Evolutionary conservation across 2,888 invertebrate species (phyloP).

Genomic region (Argyresthia goedartella): DNA sequence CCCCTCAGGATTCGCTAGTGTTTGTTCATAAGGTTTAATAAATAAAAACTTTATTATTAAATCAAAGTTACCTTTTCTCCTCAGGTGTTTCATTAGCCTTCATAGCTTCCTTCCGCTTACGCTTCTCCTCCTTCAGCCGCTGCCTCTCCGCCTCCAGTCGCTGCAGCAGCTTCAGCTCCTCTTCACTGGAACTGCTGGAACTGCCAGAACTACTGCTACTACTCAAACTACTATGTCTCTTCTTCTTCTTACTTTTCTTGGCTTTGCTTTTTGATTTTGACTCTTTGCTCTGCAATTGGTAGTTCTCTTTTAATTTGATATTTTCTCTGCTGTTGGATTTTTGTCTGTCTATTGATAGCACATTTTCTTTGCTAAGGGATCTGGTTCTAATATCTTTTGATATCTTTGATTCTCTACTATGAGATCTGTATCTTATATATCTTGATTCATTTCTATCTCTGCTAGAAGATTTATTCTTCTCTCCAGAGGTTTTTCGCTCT

Average conservation of each 20-base stretch:
- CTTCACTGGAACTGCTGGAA: conserved; percentile 53
- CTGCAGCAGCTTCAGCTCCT: conserved; percentile 76
- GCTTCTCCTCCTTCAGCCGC: conserved; percentile 74
- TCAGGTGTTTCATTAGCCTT: conserved; percentile 96
- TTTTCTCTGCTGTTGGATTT: conserved; percentile 15
- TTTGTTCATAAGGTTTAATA: no score
- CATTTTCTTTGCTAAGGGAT: not conserved
- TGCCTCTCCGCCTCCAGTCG: conserved; percentile 80
- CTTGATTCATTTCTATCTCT: no score
- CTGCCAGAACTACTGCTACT: conserved; percentile 33
- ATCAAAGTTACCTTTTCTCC: conserved; percentile 80
- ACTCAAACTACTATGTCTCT: conserved; percentile 26
- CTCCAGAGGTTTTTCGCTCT: no score
- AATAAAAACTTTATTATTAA: no score
- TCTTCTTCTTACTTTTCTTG: conserved; percentile 38
- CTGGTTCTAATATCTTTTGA: no score
- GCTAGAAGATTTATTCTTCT: no score
- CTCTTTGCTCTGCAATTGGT: no score
- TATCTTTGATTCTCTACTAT: no score
- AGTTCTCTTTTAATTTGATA: conserved; percentile 12
- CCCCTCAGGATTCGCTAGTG: no score
- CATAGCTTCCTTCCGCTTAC: conserved; percentile 77
- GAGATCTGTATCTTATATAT: no score
- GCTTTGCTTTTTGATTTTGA: conserved; percentile 24
- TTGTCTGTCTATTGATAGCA: no score